Conservation (phyloP, 2,113 vertebrate species). For the Coryphaenoides rupestris region DNA sequence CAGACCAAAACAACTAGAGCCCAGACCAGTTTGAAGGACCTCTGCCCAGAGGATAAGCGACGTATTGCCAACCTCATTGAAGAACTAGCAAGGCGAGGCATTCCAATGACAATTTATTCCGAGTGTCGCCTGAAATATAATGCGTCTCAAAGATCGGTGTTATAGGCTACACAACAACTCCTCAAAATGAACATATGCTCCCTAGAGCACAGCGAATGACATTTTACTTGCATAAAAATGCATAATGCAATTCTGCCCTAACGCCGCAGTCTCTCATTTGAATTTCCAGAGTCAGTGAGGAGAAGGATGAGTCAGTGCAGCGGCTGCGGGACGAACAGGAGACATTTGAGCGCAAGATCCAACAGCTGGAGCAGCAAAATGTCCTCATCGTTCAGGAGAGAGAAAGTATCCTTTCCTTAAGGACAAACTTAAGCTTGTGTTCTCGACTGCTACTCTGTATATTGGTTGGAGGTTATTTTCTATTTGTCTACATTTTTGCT, state of each 20-base stretch:
- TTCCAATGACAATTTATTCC: not conserved
- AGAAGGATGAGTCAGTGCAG: constrained; percentile 91
- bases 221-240: not conserved
- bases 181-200: too few relatives aligned
- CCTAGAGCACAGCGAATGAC: too few relatives aligned
- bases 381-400: constrained; percentile 86
- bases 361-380: constrained; percentile 89
- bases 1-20: constrained; percentile 66
- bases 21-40: constrained; percentile 85
- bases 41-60: constrained; percentile 95
- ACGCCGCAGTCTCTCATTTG: not conserved
- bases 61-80: constrained; percentile 94
- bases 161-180: not conserved
- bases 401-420: constrained; percentile 89
- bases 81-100: constrained; percentile 89
- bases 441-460: too few relatives aligned
- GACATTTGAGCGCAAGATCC: constrained; percentile 90
- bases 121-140: not conserved
- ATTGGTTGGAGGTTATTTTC: too few relatives aligned
- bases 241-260: not conserved
- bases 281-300: constrained; percentile 85
- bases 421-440: not conserved
- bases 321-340: constrained; percentile 87
- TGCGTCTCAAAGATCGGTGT: not conserved
- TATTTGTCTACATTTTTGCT: too few relatives aligned